Evolutionary conservation across 2,888 invertebrate genomes (phyloP).

Genomic region (Eupelmus urozonus): DNA sequence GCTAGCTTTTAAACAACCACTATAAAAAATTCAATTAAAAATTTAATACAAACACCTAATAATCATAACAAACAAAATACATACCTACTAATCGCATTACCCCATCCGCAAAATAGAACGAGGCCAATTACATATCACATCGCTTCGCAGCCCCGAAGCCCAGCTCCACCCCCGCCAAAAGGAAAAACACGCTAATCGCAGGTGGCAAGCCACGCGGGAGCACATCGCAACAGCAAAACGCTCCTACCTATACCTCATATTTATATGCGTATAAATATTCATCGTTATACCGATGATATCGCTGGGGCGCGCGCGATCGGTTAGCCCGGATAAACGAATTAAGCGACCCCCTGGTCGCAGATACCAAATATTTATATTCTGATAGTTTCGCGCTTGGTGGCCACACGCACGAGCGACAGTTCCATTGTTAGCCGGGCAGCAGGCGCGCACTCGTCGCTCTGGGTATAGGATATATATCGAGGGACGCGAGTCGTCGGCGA

Average conservation of each 20-base stretch:
- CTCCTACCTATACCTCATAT: slow-evolving; percentile 39
- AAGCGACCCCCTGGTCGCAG: slow-evolving; percentile 52
- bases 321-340: slow-evolving; percentile 61
- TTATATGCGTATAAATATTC: slow-evolving; percentile 62
- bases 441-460: slow-evolving; percentile 26
- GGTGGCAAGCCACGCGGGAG: slow-evolving; percentile 6
- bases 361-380: slow-evolving; percentile 61
- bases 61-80: no score
- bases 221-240: background rate
- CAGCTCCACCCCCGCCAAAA: no score
- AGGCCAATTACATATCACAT: no score
- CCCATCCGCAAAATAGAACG: no score
- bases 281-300: slow-evolving; percentile 58
- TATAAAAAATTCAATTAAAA: no score
- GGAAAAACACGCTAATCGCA: slow-evolving; percentile 20
- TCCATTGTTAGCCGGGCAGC: slow-evolving; percentile 31
- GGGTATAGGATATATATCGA: slow-evolving; percentile 14
- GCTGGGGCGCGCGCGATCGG: no score
- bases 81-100: no score
- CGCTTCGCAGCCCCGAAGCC: no score
- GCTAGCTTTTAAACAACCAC: no score
- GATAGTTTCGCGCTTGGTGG: slow-evolving; percentile 43
- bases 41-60: no score
- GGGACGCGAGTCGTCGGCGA: slow-evolving; percentile 1
- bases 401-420: slow-evolving; percentile 17